Evolutionary conservation across 2,797 vertebrate genomes (phyloP), one percentile per base, ranked within the genome.

Genomic region (Poecile montanus): DNA sequence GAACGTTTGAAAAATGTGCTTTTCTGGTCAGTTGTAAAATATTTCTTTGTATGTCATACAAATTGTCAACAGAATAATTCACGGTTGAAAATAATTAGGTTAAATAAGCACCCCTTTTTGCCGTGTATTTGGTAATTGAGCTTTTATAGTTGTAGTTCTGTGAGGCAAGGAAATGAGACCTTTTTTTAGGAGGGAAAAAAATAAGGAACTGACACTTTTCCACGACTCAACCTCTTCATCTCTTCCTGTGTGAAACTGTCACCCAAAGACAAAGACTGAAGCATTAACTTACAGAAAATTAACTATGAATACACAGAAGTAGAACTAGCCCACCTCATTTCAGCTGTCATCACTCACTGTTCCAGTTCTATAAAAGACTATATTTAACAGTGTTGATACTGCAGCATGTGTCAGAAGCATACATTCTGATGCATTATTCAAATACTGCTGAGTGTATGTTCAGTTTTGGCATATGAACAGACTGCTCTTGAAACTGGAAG

Each of bases 301-400:
- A 94, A 94, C 78, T 76, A 62, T 44, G 76, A 96, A 92, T 81
- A 60, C 70, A 70, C 53, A 50, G 65, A 95, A 95, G 92, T 94
- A 93, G 80, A 94, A 60, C 93, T 93, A 94, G 71, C 92, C 95
- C 91, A 94, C 95, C 93, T 94, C 91, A 72, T 97, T 96, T 96
- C 94, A 93, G 93, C 91, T 97, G 95, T 96, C 95, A 95, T 95
- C 92, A 60, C 94, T 96, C 80, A 40, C 91, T 94, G 92, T 92
- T 95, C 94, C 67, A 90, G 87, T 94, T 96, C 92, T 88, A 68
- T 95, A 88, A 92, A 94, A 93, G 93, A 92, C 89, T 94, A 93
- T 90, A 96, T 96, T 96, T 96, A 95, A 97, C 95, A 74, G 81
- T 95, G 94, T 94, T 97, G 95, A 93, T 96, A 89, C 95, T 96